These are phyloP conservation scores for Pseudochirops cupreus DNA, from an alignment of 2,797 vertebrate species.

Conservation along the genomic window DNA sequence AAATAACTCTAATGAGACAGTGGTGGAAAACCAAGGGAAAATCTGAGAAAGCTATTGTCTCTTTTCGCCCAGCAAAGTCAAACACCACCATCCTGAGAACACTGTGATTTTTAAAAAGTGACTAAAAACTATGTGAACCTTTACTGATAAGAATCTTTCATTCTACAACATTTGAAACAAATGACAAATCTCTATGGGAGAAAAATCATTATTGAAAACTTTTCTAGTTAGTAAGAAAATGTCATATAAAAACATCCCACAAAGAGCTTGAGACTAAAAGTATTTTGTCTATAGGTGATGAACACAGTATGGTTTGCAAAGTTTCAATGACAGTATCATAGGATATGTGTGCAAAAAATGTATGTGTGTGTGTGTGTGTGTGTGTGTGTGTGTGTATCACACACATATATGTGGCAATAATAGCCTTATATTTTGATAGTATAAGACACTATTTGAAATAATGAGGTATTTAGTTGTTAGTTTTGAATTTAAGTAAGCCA, in stretches of 20 bases:
- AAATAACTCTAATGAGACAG: background rate
- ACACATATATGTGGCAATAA: background rate
- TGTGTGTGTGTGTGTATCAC: background rate
- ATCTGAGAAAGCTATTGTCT: background rate
- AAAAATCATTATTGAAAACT: background rate
- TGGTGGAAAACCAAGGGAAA: background rate
- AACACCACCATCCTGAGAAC: background rate
- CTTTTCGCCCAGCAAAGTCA: background rate
- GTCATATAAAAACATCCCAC: background rate
- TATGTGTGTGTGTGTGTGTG: too few species aligned
- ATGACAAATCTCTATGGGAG: background rate
- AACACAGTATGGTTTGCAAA: background rate
- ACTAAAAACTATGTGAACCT: background rate
- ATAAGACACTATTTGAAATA: background rate
- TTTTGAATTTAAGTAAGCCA: background rate
- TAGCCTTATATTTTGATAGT: background rate
- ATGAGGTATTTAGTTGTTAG: background rate
- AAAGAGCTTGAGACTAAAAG: background rate
- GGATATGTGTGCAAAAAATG: background rate
- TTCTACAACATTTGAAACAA: background rate
- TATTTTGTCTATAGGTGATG: slow-evolving; percentile 2
- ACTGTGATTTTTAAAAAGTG: background rate
- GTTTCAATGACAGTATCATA: background rate
- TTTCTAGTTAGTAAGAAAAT: background rate
- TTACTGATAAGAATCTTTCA: slow-evolving; percentile 4